A percentile compares a stretch with the other conserved stretches of the same genome.
Evolutionary conservation across 2,797 vertebrate species (phyloP).

Genomic region (Eurystomus glaucurus): DNA sequence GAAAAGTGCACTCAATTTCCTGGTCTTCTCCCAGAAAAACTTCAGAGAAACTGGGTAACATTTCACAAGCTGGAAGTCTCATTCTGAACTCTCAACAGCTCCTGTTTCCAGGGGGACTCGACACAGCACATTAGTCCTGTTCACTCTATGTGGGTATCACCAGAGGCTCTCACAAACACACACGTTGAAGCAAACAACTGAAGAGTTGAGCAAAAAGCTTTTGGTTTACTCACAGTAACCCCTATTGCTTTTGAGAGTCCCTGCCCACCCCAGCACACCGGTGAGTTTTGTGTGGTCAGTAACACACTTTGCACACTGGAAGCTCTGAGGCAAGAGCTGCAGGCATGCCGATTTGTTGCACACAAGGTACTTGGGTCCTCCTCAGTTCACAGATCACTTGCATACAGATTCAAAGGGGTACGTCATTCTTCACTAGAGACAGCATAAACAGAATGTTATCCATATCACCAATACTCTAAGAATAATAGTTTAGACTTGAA

Average conservation of each 20-base stretch:
- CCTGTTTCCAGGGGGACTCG: accelerated
- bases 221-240: accelerated
- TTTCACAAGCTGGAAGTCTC: neutral
- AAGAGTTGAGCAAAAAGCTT: neutral
- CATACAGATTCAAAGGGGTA: neutral
- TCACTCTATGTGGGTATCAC: accelerated
- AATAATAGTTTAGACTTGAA: neutral
- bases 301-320: neutral
- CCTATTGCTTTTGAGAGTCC: neutral
- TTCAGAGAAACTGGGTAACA: neutral
- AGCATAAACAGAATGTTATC: neutral
- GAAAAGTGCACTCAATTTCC: neutral
- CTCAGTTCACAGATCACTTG: neutral
- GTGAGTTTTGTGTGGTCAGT: neutral
- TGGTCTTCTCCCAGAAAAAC: neutral
- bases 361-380: neutral
- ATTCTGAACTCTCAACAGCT: neutral
- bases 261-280: neutral
- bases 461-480: neutral
- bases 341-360: neutral
- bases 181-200: neutral
- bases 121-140: neutral
- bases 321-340: neutral
- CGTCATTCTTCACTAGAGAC: neutral
- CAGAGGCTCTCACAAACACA: neutral